Evolutionary conservation across 2,888 invertebrate species (phyloP).

Genomic region (Resseliella maxima): DNA sequence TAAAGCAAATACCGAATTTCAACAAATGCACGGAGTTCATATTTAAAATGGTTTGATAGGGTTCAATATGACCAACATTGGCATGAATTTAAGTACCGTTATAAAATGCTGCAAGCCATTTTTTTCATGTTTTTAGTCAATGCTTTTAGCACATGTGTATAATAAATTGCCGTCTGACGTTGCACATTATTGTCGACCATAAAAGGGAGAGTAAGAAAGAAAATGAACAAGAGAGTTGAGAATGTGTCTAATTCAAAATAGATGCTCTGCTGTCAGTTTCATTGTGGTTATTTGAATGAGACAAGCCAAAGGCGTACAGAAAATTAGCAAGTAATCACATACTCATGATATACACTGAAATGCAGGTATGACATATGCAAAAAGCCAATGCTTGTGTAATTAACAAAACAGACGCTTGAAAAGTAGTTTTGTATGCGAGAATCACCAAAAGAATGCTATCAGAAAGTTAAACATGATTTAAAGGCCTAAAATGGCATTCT

Average conservation of each 20-base stretch:
- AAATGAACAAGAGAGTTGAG: neutral
- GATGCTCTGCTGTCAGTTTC: neutral
- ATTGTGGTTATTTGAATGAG: neutral
- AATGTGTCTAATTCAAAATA: neutral
- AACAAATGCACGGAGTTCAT: neutral
- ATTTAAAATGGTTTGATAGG: neutral
- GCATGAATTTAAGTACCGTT: neutral
- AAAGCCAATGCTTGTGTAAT: neutral
- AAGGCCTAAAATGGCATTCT: slow-evolving; percentile 17
- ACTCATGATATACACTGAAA: neutral
- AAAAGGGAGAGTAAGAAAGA: neutral
- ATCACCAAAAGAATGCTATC: neutral
- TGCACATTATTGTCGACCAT: neutral
- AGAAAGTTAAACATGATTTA: slow-evolving; percentile 1
- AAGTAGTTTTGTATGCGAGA: neutral
- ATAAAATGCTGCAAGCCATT: neutral
- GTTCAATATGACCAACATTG: neutral
- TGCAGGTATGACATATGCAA: neutral
- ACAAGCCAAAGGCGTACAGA: neutral
- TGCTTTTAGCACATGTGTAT: slow-evolving; percentile 25
- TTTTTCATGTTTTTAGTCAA: neutral
- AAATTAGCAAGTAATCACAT: too few relatives aligned
- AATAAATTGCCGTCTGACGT: slow-evolving; percentile 34
- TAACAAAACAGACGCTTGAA: neutral
- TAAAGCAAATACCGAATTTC: neutral